A percentile compares a stretch with the other conserved stretches of the same genome.
Conservation (phyloP, 2,113 vertebrate genomes). For the Sceloporus undulatus region DNA sequence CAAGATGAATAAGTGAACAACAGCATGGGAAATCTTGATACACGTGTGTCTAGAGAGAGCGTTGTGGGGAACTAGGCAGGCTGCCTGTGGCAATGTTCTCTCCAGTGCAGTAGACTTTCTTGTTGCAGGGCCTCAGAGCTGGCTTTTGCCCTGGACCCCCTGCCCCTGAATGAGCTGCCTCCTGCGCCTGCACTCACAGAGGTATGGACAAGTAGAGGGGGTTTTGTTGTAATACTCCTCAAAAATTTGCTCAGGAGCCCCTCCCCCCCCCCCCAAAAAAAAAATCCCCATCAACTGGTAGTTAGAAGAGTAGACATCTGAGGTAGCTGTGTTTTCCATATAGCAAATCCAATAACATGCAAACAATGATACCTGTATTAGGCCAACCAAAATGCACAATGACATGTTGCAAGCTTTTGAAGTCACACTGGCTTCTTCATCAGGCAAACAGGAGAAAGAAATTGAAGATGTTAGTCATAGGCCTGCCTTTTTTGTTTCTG, state of each 20-base stretch:
- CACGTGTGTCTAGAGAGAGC: neutral
- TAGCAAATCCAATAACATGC: no score
- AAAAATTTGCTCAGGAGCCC: neutral
- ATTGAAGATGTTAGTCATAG: no score
- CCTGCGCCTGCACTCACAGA: constrained; percentile 84
- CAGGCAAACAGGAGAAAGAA: no score
- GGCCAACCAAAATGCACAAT: no score
- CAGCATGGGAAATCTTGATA: neutral
- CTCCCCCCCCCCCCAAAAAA: no score
- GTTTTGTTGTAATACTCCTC: neutral
- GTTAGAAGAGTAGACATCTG: no score
- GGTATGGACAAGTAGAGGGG: constrained; percentile 73
- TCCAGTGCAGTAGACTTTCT: constrained; percentile 15
- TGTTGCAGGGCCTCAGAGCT: constrained; percentile 91
- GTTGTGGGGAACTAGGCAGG: neutral
- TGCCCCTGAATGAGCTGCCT: constrained; percentile 88
- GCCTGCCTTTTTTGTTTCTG: no score
- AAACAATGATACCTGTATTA: no score
- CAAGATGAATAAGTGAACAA: neutral
- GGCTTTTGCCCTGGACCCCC: constrained; percentile 88
- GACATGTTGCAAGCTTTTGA: no score
- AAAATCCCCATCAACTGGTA: no score
- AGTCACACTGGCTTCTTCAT: no score
- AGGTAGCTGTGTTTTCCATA: no score
- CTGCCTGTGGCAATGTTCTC: neutral